These are phyloP conservation scores for Tetragnatha montana DNA, from an alignment of 2,888 invertebrate genomes.

Conservation along the genomic window DNA sequence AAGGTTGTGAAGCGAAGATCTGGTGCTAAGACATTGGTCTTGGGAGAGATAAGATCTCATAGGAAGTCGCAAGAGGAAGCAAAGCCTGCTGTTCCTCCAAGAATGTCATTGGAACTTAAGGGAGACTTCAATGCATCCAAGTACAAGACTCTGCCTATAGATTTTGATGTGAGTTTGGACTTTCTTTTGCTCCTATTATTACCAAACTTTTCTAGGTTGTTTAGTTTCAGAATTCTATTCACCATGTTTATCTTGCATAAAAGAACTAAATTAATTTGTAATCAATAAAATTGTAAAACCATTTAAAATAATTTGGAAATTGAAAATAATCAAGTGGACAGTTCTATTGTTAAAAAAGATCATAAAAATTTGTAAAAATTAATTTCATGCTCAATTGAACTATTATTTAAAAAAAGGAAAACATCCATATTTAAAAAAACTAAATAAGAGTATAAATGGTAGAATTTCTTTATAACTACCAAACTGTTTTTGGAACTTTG, in stretches of 20 bases:
- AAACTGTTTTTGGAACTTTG: too few species aligned
- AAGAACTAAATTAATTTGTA: neutral
- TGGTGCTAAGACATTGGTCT: constrained; percentile 49
- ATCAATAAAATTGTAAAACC: too few species aligned
- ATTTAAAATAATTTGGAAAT: too few species aligned
- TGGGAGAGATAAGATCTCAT: constrained; percentile 56
- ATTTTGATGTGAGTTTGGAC: constrained; percentile 60
- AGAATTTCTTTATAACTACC: too few species aligned
- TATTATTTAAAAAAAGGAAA: too few species aligned
- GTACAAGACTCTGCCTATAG: constrained; percentile 41
- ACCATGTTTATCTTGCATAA: neutral
- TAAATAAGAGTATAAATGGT: too few species aligned
- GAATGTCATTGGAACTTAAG: constrained; percentile 65
- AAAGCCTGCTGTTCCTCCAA: constrained; percentile 66
- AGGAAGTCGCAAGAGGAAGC: constrained; percentile 49
- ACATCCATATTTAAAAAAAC: too few species aligned
- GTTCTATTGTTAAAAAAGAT: too few species aligned
- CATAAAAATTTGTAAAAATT: too few species aligned
- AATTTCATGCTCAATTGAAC: too few species aligned
- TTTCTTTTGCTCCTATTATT: neutral
- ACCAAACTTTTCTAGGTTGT: neutral
- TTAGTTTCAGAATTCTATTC: neutral
- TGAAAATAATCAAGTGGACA: too few species aligned
- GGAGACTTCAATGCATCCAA: constrained; percentile 48
- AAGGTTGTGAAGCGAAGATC: constrained; percentile 66